Conservation (phyloP, 2,797 vertebrate genomes). For the Sternotherus odoratus region DNA sequence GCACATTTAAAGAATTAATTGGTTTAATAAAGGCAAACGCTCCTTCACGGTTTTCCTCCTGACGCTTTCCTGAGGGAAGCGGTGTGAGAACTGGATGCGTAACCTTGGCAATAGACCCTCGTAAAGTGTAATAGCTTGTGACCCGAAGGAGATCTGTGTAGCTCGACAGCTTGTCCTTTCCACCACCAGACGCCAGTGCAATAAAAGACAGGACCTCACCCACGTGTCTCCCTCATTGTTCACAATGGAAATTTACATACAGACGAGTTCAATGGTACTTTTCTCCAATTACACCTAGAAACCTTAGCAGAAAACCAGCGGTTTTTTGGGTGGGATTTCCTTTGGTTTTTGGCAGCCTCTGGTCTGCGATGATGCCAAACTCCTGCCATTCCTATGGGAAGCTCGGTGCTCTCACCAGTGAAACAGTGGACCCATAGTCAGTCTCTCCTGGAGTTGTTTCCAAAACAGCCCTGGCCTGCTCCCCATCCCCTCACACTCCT, state of each 20-base stretch:
- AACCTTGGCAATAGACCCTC: neutral
- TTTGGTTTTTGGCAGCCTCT: neutral
- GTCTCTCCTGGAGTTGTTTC: neutral
- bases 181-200: neutral
- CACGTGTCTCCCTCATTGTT: neutral
- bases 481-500: neutral
- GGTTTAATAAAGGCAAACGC: neutral
- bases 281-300: neutral
- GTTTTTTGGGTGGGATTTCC: neutral
- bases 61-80: neutral
- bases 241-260: neutral
- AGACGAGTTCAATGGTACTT: neutral
- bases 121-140: neutral
- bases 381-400: neutral
- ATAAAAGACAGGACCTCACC: neutral
- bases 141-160: neutral
- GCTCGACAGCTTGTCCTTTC: neutral
- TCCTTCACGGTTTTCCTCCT: neutral
- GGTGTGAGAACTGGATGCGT: neutral
- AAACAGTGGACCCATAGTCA: neutral
- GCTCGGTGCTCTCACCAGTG: neutral
- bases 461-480: neutral
- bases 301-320: neutral
- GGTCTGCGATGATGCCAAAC: neutral
- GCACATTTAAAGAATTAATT: neutral